Evolutionary conservation across 1,140 invertebrate genomes (phyloP).

Genomic region (Heterodera carotae): DNA sequence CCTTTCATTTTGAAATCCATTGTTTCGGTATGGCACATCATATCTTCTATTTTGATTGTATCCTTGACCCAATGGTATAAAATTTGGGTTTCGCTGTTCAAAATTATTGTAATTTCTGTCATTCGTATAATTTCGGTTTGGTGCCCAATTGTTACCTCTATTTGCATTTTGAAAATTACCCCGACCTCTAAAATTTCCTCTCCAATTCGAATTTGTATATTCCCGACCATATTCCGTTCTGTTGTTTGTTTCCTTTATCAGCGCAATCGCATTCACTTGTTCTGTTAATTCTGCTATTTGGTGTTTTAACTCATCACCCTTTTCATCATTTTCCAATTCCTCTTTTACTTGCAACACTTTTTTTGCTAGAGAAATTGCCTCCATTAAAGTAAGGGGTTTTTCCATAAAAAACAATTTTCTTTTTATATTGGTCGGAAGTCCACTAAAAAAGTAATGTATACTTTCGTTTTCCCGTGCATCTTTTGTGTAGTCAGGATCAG

Average conservation of each 20-base stretch:
- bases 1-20: too few species aligned
- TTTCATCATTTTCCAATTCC: slow-evolving; percentile 3
- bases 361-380: not conserved
- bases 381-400: not conserved
- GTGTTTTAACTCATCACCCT: not conserved
- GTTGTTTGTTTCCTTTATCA: not conserved
- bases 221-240: not conserved
- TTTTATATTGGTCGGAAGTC: not conserved
- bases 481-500: not conserved
- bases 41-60: too few species aligned
- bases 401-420: not conserved
- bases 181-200: too few species aligned
- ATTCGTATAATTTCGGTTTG: too few species aligned
- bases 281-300: not conserved
- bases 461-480: not conserved
- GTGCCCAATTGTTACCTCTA: too few species aligned
- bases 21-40: too few species aligned
- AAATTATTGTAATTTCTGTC: too few species aligned
- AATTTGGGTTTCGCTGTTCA: too few species aligned
- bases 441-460: not conserved
- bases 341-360: not conserved
- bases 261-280: not conserved
- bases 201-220: too few species aligned
- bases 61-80: too few species aligned
- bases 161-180: too few species aligned